Base-by-base conservation (phyloP, 1,140 invertebrate species). In the Macrobrachium nipponense region DNA sequence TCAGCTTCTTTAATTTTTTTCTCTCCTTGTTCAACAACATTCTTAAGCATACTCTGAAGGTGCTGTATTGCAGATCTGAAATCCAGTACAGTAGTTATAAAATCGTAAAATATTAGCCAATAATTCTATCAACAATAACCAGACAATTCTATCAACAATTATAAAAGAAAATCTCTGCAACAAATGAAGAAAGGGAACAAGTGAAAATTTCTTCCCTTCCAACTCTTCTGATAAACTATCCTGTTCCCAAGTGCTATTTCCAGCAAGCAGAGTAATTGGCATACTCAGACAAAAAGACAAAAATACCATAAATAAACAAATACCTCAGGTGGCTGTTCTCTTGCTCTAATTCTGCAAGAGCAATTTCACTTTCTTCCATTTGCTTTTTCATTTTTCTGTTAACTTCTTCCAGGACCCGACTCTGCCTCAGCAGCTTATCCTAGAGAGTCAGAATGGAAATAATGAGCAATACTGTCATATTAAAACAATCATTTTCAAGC, bases 361-460 rank as follows among this genome's bases (percentile, higher is more conserved):
- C 86, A 81, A 87, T 87, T 20, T 62, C 27, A 36, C 82, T 60
- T 61, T 87, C 80, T 59, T 70, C 80, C 36, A 87, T 51, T 23
- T 82, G 73, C 20, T 82, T 64, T 18, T 78, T 87, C 58, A 43
- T 17, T 6, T 44, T 51, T 15, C 77, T 78, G n/a, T 72, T 51
- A 18, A 76, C 64, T 27, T 82, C 82, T 36, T 87, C 86, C 60
- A 75, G 75, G 15, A 60, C 80, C 11, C 80, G 68, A n/a, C 68
- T 62, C 59, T 82, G 73, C 27, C 80, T 82, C 27, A 82, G 12
- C 51, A 75, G 17, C 20, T 36, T 61, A 36, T 82, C 80, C 80
- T 82, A 60, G 7, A 59, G 11, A 36, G 11, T 14, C 14, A 23
- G 20, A 23, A 66, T 66, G 64, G 12, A 66, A 70, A 27, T 70